Percentiles rank a stretch among this genome's conserved stretches.
Conservation (phyloP, 2,888 invertebrate species). For the Raillietiella orientalis region DNA sequence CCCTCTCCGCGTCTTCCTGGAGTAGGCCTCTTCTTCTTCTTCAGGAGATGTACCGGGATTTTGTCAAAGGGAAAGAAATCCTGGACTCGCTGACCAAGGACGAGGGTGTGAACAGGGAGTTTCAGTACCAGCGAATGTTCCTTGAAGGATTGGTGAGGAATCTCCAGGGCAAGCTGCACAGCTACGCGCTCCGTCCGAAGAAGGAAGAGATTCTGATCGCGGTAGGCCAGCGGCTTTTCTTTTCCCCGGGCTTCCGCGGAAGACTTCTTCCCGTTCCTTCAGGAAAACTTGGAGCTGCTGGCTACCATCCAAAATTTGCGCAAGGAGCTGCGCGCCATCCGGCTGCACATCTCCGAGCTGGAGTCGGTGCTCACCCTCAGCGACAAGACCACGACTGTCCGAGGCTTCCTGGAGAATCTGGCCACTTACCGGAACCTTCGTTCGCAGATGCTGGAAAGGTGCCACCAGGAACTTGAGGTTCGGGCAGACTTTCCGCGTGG, state of each 20-base stretch:
- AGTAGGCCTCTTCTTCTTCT: conserved; percentile 14
- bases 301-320: conserved; percentile 41
- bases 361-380: conserved; percentile 31
- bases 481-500: too few species aligned
- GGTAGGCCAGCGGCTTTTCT: conserved; percentile 21
- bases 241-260: background rate
- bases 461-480: too few species aligned
- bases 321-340: conserved; percentile 27
- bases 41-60: conserved; percentile 7
- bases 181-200: conserved; percentile 15
- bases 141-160: conserved; percentile 29
- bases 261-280: conserved; percentile 16
- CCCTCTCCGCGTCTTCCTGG: conserved; percentile 8
- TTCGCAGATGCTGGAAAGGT: too few species aligned
- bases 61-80: conserved; percentile 6
- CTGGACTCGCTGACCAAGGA: conserved; percentile 11
- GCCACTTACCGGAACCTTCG: too few species aligned
- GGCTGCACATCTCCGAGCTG: conserved; percentile 30
- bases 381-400: conserved; percentile 21
- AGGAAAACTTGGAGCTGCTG: conserved; percentile 41
- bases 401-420: conserved; percentile 25
- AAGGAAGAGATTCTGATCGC: conserved; percentile 27
- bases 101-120: conserved; percentile 6
- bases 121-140: conserved; percentile 33
- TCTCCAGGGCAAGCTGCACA: conserved; percentile 16